Base-by-base conservation (phyloP, 2,888 invertebrate genomes). In the Drosophila vallismaia region DNA sequence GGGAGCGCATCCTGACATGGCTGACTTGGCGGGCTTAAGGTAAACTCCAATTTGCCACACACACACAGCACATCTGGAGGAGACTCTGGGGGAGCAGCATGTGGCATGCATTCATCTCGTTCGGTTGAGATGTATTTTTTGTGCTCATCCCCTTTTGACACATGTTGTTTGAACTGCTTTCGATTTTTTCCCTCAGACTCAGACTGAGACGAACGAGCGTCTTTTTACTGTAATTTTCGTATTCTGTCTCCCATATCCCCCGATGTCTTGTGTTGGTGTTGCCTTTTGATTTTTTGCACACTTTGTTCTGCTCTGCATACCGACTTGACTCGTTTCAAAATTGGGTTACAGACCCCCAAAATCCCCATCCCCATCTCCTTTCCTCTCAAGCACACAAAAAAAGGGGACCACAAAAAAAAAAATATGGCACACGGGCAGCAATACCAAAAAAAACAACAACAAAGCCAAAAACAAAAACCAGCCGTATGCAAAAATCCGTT, bases 401-500 rank as follows among this genome's bases (percentile, higher is more conserved):
- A n/a, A 49, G 50, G 45, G 44, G 57, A 29, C 56, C 45, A 33
- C 53, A 60, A 53, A 60, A 68, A 68, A 62, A n/a, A 36, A n/a
- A 68, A 66, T 71, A 54, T 71, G 50, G 60, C 60, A 62, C 60
- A 62, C 60, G 48, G 42, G 48, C 60, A 62, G 10, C 40, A 55
- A 48, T 26, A 60, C 19, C 19, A 19, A 19, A 19, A 19, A 19
- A 19, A 19, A 68, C 48, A 51, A 29, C 50, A 67, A 57, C 42
- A 51, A 50, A 60, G 58, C 55, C 60, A 76, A 58, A 10, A 44
- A 14, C 50, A 67, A 40, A 75, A 69, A 59, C 58, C 79, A 44
- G 19, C 10, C 59, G 74, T 77, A 81, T 86, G 83, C 83, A 86
- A 86, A 77, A 86, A 82, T 86, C 83, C 85, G 75, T 86, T 82